Percentiles rank a stretch among this genome's conserved stretches.
These are phyloP conservation scores for Lordiphosa andalusiaca DNA, from an alignment of 2,888 invertebrate species.

Conservation along the genomic window DNA sequence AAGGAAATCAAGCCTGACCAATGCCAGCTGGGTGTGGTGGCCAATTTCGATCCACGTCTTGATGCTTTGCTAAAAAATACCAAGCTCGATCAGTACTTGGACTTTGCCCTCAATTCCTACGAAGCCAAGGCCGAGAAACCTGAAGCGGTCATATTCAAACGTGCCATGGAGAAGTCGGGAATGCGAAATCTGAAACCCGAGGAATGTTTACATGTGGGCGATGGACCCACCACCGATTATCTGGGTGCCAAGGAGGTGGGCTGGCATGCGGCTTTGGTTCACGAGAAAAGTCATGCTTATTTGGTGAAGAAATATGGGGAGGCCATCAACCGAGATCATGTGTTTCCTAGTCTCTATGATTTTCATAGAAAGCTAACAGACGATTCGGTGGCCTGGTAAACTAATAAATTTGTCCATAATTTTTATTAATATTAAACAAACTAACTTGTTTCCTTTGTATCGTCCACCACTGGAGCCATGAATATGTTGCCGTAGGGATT, in stretches of 20 bases:
- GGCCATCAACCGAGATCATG: constrained; percentile 79
- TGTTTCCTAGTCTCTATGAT: constrained; percentile 81
- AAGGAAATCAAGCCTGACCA: constrained; percentile 51
- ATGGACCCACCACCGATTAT: constrained; percentile 88
- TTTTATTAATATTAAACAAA: constrained; percentile 13
- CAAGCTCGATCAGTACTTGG: constrained; percentile 86
- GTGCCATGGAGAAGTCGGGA: constrained; percentile 82
- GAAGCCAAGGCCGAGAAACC: constrained; percentile 89
- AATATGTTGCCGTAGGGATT: constrained; percentile 84
- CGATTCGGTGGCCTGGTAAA: constrained; percentile 75
- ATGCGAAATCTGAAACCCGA: constrained; percentile 81
- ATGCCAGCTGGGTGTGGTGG: constrained; percentile 86
- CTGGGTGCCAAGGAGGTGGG: constrained; percentile 87
- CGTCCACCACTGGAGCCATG: constrained; percentile 52
- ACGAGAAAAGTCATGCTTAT: constrained; percentile 77
- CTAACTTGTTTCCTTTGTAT: not conserved
- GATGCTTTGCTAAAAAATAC: constrained; percentile 85
- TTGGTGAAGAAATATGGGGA: constrained; percentile 79
- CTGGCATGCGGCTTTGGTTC: constrained; percentile 86
- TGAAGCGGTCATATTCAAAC: constrained; percentile 85
- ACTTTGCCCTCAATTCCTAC: constrained; percentile 91
- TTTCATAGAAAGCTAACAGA: constrained; percentile 80
- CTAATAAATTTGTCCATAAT: constrained; percentile 2
- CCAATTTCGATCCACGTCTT: constrained; percentile 93
- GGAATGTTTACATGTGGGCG: constrained; percentile 91